Percentiles rank a stretch among this genome's conserved stretches.
These are phyloP conservation scores for Rhagophthalmus giganteus DNA, from an alignment of 2,888 invertebrate genomes.

Conservation along the genomic window DNA sequence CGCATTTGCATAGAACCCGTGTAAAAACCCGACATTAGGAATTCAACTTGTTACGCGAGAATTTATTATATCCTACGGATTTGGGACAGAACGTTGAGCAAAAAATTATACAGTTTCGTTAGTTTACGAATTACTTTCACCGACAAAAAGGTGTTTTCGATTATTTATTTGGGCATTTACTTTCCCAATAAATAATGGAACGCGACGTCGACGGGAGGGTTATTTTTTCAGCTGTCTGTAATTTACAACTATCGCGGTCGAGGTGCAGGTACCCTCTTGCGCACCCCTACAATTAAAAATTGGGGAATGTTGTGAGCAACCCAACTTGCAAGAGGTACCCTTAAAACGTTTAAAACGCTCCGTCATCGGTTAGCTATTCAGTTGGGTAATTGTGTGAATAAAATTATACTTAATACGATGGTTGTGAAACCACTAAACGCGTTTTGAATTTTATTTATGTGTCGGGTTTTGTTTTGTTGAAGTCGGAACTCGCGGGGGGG, in stretches of 20 bases:
- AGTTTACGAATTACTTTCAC: neutral
- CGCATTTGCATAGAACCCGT: neutral
- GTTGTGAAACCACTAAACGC: slow-evolving; percentile 5
- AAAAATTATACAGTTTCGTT: neutral
- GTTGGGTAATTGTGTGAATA: slow-evolving; percentile 9
- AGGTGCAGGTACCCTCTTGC: neutral
- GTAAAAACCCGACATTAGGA: neutral
- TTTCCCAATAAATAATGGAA: no score
- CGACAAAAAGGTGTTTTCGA: neutral
- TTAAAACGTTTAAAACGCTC: neutral
- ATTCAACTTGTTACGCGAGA: neutral
- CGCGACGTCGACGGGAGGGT: no score
- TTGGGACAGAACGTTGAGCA: neutral
- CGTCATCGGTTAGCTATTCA: neutral
- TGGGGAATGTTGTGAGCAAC: neutral
- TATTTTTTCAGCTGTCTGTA: slow-evolving; percentile 13
- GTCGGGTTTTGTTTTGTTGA: slow-evolving; percentile 5
- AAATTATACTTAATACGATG: slow-evolving; percentile 17
- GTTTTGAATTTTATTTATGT: slow-evolving; percentile 15
- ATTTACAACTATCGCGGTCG: neutral
- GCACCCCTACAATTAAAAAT: neutral
- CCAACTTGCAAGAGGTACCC: neutral
- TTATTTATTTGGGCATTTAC: neutral
- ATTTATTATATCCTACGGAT: neutral
- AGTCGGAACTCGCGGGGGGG: no score